Base-by-base conservation (phyloP, 2,113 vertebrate genomes). In the Scomber japonicus region DNA sequence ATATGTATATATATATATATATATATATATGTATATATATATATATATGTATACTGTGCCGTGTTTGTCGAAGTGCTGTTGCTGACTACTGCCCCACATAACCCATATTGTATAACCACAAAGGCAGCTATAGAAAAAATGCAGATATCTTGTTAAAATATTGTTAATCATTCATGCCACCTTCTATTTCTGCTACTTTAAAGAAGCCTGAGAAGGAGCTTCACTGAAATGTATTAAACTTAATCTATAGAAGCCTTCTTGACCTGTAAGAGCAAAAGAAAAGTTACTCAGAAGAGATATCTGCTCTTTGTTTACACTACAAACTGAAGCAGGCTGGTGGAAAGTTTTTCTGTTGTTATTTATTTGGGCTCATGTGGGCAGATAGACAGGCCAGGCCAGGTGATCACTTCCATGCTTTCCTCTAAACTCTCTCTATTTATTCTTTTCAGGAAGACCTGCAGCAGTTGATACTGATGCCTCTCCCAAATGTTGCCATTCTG, bases 401-500 rank as follows among this genome's bases (percentile, higher is more conserved):
- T 12, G 10, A 77, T 78, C 56, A 61, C 56, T 31, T 10, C 14
- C 27, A 59, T 13, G 1, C 10, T 59, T 59, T 57, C 45, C 30
- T n/a, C 16, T 31, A 44, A 55, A 80, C 85, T 69, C 68, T 31
- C 74, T 56, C 68, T 13, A 21, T 84, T 72, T 71, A 9, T 75
- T 27, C 19, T 27, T 40, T 61, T 72, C 62, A 98, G 97, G 96
- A 97, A 73, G 95, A 97, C 82, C 92, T 97, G 50, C 96, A 97
- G 88, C 95, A 97, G 87, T 80, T 97, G 90, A 92, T 98, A 86
- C 91, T 98, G 88, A 95, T 93, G 75, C 86, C 95, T 2, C 96
- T 97, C 10, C 97, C 97, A 21, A 97, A 97, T 44, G 88, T 96
- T 40, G 95, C 96, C 83, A 93, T 95, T 12, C 63, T 98, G 91